Conservation (phyloP, 2,797 vertebrate species). For the Bufotes viridis region DNA sequence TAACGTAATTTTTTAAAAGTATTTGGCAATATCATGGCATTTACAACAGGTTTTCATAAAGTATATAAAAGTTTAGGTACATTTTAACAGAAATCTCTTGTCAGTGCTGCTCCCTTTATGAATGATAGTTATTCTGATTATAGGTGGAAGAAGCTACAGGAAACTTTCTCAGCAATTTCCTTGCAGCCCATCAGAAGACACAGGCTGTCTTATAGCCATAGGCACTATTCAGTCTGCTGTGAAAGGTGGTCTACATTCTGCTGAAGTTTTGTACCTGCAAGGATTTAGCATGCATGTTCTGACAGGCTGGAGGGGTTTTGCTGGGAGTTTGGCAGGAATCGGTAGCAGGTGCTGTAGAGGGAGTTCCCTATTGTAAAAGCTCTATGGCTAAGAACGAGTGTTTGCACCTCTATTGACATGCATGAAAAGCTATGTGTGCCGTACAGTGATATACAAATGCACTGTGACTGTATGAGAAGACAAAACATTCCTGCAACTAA, state of each 20-base stretch:
- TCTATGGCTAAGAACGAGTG: no score
- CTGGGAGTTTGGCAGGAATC: background rate
- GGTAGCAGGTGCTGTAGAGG: background rate
- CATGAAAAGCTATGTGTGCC: background rate
- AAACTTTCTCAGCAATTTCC: background rate
- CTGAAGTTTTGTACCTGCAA: background rate
- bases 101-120: background rate
- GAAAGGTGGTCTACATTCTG: background rate
- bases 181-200: background rate
- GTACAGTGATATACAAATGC: background rate
- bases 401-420: background rate
- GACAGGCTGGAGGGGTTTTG: background rate
- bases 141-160: background rate
- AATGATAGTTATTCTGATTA: background rate
- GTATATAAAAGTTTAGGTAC: no score
- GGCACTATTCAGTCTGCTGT: background rate
- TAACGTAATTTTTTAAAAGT: no score
- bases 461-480: background rate
- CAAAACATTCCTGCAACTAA: background rate
- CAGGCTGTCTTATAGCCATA: background rate
- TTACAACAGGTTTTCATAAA: no score
- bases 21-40: no score
- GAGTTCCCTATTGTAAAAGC: background rate
- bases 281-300: background rate
- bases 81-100: no score